Evolutionary conservation across 2,888 invertebrate genomes (phyloP).

Genomic region (Tenthredo amoena): DNA sequence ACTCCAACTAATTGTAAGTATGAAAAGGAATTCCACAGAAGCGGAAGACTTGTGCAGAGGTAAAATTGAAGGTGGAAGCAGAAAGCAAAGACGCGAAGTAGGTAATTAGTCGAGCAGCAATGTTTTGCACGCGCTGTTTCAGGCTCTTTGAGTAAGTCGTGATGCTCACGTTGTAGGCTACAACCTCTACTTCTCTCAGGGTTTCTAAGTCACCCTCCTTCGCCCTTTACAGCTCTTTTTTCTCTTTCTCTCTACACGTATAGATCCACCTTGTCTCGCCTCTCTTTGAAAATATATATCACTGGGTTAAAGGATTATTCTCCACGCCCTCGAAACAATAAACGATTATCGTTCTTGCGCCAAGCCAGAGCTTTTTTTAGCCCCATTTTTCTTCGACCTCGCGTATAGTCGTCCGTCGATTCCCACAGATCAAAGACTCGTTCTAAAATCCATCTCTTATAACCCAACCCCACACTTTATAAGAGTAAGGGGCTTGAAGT

Average conservation of each 20-base stretch:
- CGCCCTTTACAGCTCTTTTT: neutral
- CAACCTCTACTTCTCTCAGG: neutral
- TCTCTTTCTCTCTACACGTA: neutral
- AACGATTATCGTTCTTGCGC: conserved; percentile 28
- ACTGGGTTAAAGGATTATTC: conserved; percentile 18
- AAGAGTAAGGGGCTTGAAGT: conserved; percentile 20
- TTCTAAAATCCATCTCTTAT: conserved; percentile 40
- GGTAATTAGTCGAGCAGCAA: conserved; percentile 29
- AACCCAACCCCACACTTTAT: neutral
- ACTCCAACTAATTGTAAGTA: neutral
- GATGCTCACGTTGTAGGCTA: conserved; percentile 9
- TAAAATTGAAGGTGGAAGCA: conserved; percentile 1
- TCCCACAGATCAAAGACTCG: conserved; percentile 41
- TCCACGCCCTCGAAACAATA: conserved; percentile 34
- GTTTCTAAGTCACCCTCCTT: neutral
- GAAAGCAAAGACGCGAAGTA: conserved; percentile 1
- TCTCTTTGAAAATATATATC: conserved; percentile 6
- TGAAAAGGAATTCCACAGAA: conserved; percentile 4
- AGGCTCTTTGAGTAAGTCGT: conserved; percentile 1
- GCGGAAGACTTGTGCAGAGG: neutral
- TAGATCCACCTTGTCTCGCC: neutral
- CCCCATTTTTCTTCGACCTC: neutral
- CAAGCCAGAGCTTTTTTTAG: conserved; percentile 12
- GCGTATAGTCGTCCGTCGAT: conserved; percentile 36
- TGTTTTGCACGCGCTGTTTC: conserved; percentile 10